Evolutionary conservation across 1,140 invertebrate species (phyloP).

Genomic region (Pantala flavescens): DNA sequence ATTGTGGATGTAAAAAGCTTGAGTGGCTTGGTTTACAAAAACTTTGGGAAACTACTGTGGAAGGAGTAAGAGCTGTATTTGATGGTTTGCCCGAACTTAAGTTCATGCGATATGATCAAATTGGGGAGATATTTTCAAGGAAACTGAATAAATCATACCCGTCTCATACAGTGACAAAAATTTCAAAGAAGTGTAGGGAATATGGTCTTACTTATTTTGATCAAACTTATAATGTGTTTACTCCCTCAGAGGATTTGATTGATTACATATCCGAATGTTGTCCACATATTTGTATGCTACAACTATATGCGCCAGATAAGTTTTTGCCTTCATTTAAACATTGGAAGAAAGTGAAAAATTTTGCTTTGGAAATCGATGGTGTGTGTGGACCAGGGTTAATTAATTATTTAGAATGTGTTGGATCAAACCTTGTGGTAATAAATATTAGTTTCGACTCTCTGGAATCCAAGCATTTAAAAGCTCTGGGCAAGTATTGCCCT

Average conservation of each 20-base stretch:
- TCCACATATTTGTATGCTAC: background rate
- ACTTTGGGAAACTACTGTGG: slow-evolving; percentile 13
- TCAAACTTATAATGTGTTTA: slow-evolving; percentile 14
- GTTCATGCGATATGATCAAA: slow-evolving; percentile 11
- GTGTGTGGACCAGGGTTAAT: background rate
- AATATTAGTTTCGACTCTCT: background rate
- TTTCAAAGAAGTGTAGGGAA: background rate
- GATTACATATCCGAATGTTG: background rate
- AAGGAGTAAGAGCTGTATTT: background rate
- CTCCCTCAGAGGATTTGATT: background rate
- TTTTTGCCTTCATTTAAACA: background rate
- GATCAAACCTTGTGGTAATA: background rate
- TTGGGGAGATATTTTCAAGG: background rate
- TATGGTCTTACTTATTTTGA: slow-evolving; percentile 8
- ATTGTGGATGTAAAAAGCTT: slow-evolving; percentile 11
- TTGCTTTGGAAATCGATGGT: slow-evolving; percentile 8
- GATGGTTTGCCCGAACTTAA: background rate
- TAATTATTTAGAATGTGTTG: background rate
- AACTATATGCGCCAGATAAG: background rate
- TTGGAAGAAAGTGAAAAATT: background rate
- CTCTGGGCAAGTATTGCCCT: background rate
- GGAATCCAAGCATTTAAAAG: background rate
- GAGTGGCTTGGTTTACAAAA: slow-evolving; percentile 11
- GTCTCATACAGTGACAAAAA: background rate
- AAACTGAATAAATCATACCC: background rate